Evolutionary conservation across 2,888 invertebrate species (phyloP).

Genomic region (Bombylius discolor): DNA sequence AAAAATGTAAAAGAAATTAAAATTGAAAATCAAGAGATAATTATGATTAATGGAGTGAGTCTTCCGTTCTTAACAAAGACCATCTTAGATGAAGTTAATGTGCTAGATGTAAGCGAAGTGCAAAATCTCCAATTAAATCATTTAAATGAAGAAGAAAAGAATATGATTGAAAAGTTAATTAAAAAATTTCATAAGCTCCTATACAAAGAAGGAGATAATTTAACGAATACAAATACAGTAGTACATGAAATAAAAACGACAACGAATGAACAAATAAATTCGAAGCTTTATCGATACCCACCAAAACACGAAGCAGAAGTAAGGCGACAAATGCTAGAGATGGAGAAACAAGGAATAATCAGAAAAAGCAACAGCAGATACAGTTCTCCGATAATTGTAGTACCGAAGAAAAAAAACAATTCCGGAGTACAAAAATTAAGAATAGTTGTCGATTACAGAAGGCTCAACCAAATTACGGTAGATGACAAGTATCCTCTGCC

Average conservation of each 20-base stretch:
- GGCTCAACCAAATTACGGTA: too few species aligned
- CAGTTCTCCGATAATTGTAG: conserved; percentile 6
- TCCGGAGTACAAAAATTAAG: too few species aligned
- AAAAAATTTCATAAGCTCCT: background rate
- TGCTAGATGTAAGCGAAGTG: conserved; percentile 3
- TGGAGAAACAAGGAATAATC: conserved; percentile 11
- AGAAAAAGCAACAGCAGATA: conserved; percentile 9
- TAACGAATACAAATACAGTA: background rate
- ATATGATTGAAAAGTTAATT: background rate
- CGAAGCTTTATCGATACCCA: conserved; percentile 6
- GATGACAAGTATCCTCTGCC: too few species aligned
- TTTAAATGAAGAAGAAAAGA: conserved; percentile 1
- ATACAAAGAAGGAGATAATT: conserved; percentile 4
- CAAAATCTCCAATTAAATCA: background rate
- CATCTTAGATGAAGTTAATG: conserved; percentile 4
- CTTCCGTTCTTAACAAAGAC: conserved; percentile 5
- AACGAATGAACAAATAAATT: conserved; percentile 9
- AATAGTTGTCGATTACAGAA: too few species aligned
- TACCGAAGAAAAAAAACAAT: background rate
- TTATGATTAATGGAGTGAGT: background rate
- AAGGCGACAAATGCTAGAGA: conserved; percentile 4
- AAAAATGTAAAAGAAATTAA: conserved; percentile 8
- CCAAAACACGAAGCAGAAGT: conserved; percentile 8
- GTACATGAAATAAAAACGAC: conserved; percentile 1
- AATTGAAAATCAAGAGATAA: conserved; percentile 5